Conservation (phyloP, 2,888 invertebrate species). For the Blastobasis adustella region DNA sequence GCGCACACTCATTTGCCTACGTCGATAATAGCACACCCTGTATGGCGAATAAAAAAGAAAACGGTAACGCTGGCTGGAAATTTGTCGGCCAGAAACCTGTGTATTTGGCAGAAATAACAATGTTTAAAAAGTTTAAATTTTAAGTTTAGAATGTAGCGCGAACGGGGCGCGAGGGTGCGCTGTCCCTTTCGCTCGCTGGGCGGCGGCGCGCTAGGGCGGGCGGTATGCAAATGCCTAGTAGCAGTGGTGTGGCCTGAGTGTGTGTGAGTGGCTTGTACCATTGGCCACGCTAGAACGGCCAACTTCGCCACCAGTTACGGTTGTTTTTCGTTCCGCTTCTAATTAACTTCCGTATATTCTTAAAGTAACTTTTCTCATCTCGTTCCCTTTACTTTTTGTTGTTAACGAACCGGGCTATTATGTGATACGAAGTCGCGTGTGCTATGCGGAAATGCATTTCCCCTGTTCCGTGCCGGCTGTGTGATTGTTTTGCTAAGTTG, state of each 20-base stretch:
- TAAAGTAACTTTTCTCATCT: conserved; percentile 73
- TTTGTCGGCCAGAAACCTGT: too few relatives aligned
- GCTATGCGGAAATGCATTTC: conserved; percentile 52
- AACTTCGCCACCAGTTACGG: conserved; percentile 76
- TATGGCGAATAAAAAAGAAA: not conserved
- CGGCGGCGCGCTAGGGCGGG: conserved; percentile 74
- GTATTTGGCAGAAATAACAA: too few relatives aligned
- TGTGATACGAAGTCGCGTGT: conserved; percentile 62
- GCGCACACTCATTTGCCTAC: conserved; percentile 42
- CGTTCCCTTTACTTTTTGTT: conserved; percentile 52
- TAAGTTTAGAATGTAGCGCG: conserved; percentile 32
- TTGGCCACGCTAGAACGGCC: conserved; percentile 74
- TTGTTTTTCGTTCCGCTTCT: conserved; percentile 74
- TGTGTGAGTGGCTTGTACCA: conserved; percentile 70
- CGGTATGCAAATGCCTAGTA: conserved; percentile 74
- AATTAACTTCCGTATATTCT: conserved; percentile 75
- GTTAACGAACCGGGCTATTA: conserved; percentile 46
- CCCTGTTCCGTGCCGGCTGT: conserved; percentile 32
- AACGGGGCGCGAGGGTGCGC: conserved; percentile 32
- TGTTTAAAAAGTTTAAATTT: conserved; percentile 12
- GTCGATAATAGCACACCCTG: not conserved
- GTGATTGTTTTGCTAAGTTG: conserved; percentile 45
- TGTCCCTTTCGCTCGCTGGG: conserved; percentile 66
- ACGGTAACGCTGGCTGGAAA: too few relatives aligned
- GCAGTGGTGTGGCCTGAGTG: conserved; percentile 52